Conservation (phyloP, 2,888 invertebrate genomes). For the Dusona sp. region DNA sequence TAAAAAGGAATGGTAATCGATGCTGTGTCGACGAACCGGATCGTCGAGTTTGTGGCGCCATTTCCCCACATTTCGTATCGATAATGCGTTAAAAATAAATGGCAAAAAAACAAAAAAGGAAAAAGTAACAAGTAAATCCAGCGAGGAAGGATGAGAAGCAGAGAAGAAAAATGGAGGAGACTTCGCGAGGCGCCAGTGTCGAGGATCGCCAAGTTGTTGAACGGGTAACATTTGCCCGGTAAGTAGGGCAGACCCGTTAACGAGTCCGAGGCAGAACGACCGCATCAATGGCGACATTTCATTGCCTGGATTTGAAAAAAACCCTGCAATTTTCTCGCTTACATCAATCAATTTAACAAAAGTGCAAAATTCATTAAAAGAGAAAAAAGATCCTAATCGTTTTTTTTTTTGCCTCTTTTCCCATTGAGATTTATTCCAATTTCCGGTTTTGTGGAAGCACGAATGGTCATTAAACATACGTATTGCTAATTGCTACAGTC, state of each 20-base stretch:
- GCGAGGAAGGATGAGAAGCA: conserved; percentile 30
- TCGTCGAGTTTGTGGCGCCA: conserved; percentile 44
- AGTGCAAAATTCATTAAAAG: background rate
- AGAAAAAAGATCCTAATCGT: background rate
- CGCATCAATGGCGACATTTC: background rate
- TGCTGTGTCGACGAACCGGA: conserved; percentile 48
- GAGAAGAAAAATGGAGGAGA: conserved; percentile 23
- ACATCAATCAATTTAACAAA: background rate
- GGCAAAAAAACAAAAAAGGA: conserved; percentile 1
- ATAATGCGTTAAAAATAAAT: conserved; percentile 20
- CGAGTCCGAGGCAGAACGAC: conserved; percentile 1
- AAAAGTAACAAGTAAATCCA: conserved; percentile 5
- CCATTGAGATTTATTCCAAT: background rate
- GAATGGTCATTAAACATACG: too few species aligned
- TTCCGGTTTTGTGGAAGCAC: background rate
- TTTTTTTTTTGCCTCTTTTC: background rate
- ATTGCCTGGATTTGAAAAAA: background rate
- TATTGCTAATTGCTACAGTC: background rate
- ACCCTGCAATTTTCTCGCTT: background rate
- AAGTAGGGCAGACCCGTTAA: conserved; percentile 65
- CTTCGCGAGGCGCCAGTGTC: conserved; percentile 38
- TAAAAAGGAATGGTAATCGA: conserved; percentile 10
- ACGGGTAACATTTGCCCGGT: conserved; percentile 40
- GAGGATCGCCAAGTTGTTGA: conserved; percentile 23
- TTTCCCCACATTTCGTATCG: conserved; percentile 34